Evolutionary conservation across 2,888 invertebrate species (phyloP), one percentile per base, ranked within the genome.

Genomic region (Cantharis rufa): DNA sequence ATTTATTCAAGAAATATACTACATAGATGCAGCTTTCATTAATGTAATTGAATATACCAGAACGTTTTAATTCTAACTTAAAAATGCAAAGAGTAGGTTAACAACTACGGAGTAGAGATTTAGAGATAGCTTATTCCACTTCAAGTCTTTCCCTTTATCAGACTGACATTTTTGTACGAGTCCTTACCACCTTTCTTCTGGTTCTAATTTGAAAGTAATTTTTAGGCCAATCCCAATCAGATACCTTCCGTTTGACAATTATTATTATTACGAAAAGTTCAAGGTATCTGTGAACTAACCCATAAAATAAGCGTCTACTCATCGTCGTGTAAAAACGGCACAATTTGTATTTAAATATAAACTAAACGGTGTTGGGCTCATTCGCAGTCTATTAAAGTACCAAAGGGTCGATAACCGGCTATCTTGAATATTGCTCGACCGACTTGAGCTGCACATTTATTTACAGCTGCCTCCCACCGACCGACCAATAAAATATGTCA

Each of bases 301-400:
- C 48, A 48, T 48, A 48, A 48, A 48, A 48, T 48, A 48, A 48
- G n/a, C 48, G 48, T 32, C 48, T 48, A 48, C 48, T 48, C 32
- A 32, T 32, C n/a, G 48, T n/a, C 48, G 48, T 7, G 48, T 48
- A 48, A 48, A 48, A 48, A 48, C 48, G 48, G 48, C 48, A 72
- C 15, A 18, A 24, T 61, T 70, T 18, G 28, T 28, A 62, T 61
- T 71, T 71, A 71, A 71, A 63, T 68, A 71, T 61, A 27, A 48
- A 66, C 21, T 18, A n/a, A 62, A 24, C 27, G 68, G 74, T 76
- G 78, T 76, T 77, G 62, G 80, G 79, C 78, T 80, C 81, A 80
- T 81, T 81, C 80, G 80, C 77, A 77, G 80, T 80, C 80, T 80
- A 81, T 80, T 80, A 81, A 80, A 78, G 78, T 73, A 68, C 74